Evolutionary conservation across 2,888 invertebrate genomes (phyloP).

Genomic region (Elmis aenea): DNA sequence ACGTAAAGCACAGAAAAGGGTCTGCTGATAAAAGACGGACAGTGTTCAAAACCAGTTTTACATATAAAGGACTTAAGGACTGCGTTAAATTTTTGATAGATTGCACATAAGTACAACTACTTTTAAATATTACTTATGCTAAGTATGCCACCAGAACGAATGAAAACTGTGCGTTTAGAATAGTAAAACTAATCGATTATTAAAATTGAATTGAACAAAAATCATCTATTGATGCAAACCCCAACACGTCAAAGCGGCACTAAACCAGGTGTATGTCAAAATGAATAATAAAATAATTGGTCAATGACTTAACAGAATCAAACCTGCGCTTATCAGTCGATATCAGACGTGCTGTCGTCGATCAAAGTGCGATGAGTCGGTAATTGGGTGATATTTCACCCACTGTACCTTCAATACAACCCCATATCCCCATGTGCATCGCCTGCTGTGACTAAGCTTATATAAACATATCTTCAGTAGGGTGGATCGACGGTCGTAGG

Average conservation of each 20-base stretch:
- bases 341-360: conserved; percentile 37
- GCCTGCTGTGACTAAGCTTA: conserved; percentile 38
- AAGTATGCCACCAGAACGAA: no score
- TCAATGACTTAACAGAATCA: conserved; percentile 43
- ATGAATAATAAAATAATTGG: conserved; percentile 36
- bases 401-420: conserved; percentile 16
- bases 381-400: conserved; percentile 39
- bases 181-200: no score
- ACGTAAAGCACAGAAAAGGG: no score
- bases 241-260: conserved; percentile 10
- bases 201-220: no score
- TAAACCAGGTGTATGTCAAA: conserved; percentile 22
- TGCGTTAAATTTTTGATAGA: no score
- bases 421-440: conserved; percentile 25
- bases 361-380: conserved; percentile 40
- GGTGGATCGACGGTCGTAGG: conserved; percentile 9
- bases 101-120: no score
- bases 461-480: conserved; percentile 21
- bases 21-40: no score
- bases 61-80: no score
- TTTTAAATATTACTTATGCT: no score
- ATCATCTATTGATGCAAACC: conserved; percentile 4
- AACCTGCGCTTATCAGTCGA: conserved; percentile 35
- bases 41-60: no score
- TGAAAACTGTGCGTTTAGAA: no score